These are phyloP conservation scores for Halcyon chelicuti DNA, from an alignment of 2,797 vertebrate genomes.

Conservation along the genomic window DNA sequence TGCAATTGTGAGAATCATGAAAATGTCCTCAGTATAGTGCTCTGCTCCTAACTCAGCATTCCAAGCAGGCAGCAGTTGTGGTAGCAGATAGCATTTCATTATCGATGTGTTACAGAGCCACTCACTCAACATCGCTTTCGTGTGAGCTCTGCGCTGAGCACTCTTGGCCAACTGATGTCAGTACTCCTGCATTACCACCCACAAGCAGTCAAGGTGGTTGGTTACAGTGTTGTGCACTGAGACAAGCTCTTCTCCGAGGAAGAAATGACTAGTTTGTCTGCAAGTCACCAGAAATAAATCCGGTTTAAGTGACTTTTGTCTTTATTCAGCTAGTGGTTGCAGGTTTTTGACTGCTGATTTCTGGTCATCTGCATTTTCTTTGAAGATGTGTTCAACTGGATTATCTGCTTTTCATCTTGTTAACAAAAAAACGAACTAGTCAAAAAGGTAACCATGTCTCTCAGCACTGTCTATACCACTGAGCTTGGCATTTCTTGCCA, in stretches of 20 bases:
- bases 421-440: not conserved
- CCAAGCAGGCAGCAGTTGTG: not conserved
- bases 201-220: not conserved
- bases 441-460: not conserved
- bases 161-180: constrained; percentile 12
- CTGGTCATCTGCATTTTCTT: not conserved
- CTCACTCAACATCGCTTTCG: not conserved
- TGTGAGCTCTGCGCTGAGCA: not conserved
- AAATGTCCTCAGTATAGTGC: not conserved
- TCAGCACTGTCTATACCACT: not conserved
- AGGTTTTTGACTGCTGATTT: not conserved
- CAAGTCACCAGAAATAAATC: not conserved
- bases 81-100: not conserved
- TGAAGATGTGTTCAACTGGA: not conserved
- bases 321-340: not conserved
- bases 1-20: not conserved
- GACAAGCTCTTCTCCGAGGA: not conserved
- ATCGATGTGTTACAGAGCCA: not conserved
- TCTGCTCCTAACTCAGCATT: not conserved
- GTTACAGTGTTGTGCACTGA: not conserved
- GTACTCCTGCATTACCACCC: not conserved
- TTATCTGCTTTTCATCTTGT: not conserved
- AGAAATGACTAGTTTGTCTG: not conserved
- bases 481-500: not conserved
- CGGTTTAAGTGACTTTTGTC: not conserved